Percentiles rank a stretch among this genome's conserved stretches.
These are phyloP conservation scores for Todiramphus chloris DNA, from an alignment of 2,113 vertebrate genomes.

Conservation along the genomic window DNA sequence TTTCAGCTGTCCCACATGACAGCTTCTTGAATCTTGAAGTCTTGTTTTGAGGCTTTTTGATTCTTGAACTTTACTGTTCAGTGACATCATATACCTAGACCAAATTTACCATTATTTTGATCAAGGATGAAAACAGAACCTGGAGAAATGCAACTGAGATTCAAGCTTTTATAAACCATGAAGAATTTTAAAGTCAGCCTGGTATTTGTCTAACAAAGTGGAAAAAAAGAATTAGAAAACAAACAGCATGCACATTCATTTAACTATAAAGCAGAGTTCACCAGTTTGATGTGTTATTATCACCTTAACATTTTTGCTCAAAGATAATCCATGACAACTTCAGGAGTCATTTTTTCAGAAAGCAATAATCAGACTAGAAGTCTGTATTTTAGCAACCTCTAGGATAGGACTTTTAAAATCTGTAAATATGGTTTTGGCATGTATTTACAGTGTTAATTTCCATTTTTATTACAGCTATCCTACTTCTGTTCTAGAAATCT, in stretches of 20 bases:
- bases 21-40: neutral
- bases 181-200: neutral
- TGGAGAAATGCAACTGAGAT: neutral
- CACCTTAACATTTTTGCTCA: neutral
- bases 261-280: neutral
- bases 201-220: neutral
- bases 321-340: neutral
- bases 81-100: neutral
- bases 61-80: neutral
- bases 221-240: neutral
- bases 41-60: neutral
- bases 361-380: neutral
- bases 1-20: neutral
- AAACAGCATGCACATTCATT: neutral
- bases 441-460: neutral
- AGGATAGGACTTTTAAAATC: neutral
- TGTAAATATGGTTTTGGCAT: neutral
- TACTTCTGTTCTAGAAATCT: neutral
- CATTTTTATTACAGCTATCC: neutral
- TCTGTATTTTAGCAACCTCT: neutral
- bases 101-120: neutral
- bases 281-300: neutral
- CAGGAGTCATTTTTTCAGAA: neutral
- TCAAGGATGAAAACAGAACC: neutral
- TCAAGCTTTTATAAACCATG: neutral